Base-by-base conservation (phyloP, 1,140 invertebrate species). In the Himalopsyche phryganea region DNA sequence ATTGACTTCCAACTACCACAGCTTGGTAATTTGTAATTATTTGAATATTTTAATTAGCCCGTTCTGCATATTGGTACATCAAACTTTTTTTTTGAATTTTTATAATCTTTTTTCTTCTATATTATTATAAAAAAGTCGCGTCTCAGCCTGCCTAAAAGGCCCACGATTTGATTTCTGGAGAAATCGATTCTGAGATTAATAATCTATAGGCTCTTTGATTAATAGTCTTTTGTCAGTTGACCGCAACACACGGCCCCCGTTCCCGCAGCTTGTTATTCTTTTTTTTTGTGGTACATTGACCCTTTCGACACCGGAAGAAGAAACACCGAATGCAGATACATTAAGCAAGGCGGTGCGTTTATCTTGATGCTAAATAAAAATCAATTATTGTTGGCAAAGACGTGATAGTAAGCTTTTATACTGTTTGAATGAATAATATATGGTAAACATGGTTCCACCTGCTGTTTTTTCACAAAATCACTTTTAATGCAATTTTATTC, bases 11-110 rank as follows among this genome's bases (percentile, higher is more conserved):
- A 35, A 58, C 33, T 46, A 38, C 48, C 15, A 28, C 6, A 23
- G 41, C 15, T 9, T 28, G 33, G 40, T 62, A 62, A 62, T 62
- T 62, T 52, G 60, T 62, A 62, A 62, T 62, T 62, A 62, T 62
- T 58, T 50, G 60, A 62, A 58, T 62, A 58, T 62, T 62, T 62
- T 62, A 62, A 62, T 62, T 62, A 58, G 44, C 45, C 49, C 17
- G 40, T 6, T 18, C 13, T 18, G 17, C 40, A 41, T 41, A 41
- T 41, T 14, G 13, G 13, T 41, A 23, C 17, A 14, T 19, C 6
- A 15, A 6, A 5, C 38, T 51, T 51, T 51, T 51, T 38, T 40
- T 47, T 47, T 47, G 20, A 28, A 47, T 47, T 13, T 23, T 10
- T 20, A 20, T 9, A 47, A 47, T 28, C 23, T 28, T 28, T 28